These are phyloP conservation scores for Morbakka virulenta DNA, from an alignment of 30 jellyfish, hydroid and myxozoan species.

Conservation along the genomic window DNA sequence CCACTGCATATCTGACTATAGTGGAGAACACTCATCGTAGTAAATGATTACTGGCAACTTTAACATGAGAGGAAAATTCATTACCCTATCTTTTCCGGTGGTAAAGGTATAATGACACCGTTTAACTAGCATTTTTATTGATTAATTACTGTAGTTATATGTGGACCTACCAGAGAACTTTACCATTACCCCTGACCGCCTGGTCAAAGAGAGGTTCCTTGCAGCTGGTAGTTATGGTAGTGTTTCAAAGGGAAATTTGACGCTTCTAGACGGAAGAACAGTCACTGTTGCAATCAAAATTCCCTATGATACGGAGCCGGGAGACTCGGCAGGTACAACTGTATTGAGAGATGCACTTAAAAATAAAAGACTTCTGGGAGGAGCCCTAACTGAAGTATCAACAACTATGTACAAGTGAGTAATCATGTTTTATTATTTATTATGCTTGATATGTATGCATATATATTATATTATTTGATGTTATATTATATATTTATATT, in stretches of 20 bases:
- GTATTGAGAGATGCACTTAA: slow-evolving; percentile 53
- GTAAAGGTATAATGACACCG: no score
- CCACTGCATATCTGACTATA: no score
- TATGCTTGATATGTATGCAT: no score
- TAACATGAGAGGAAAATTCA: background rate
- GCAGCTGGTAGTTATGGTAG: slow-evolving; percentile 95
- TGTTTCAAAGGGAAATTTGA: slow-evolving; percentile 64
- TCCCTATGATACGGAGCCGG: slow-evolving; percentile 65
- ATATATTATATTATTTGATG: no score
- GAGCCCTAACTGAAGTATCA: slow-evolving; percentile 21
- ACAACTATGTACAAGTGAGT: slow-evolving; percentile 60
- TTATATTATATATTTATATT: no score
- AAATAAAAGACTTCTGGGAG: slow-evolving; percentile 36
- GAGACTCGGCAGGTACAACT: slow-evolving; percentile 15
- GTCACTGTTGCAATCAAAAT: slow-evolving; percentile 59
- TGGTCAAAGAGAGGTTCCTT: slow-evolving; percentile 48
- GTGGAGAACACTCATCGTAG: no score
- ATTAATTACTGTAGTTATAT: slow-evolving; percentile 51
- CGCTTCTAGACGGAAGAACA: background rate
- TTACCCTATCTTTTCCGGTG: background rate
- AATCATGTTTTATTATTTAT: background rate
- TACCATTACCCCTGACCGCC: slow-evolving; percentile 33
- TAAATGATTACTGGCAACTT: no score
- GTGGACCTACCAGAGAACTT: slow-evolving; percentile 63
- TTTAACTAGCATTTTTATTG: no score